Evolutionary conservation across 1,140 invertebrate genomes (phyloP).

Genomic region (Zaprionus lachaisei): DNA sequence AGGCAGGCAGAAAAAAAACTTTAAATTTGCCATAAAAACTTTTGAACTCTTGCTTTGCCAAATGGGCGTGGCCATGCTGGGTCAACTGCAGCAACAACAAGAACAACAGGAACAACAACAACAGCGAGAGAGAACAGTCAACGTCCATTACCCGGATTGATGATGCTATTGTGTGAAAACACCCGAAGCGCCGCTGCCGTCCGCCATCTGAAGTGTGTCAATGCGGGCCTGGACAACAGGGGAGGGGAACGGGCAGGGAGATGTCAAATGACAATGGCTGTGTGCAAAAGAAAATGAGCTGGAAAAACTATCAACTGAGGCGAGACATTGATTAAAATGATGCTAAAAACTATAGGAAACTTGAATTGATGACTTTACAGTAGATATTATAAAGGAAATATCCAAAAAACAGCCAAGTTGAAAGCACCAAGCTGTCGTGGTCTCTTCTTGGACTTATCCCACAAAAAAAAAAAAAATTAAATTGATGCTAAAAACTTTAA

Average conservation of each 20-base stretch:
- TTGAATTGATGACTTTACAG: background rate
- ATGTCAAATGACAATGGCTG: conserved; percentile 19
- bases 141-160: conserved; percentile 61
- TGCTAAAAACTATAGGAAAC: background rate
- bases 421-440: background rate
- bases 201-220: conserved; percentile 37
- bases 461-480: no score
- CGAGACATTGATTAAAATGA: conserved; percentile 15
- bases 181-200: conserved; percentile 1
- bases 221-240: conserved; percentile 2
- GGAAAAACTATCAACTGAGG: conserved; percentile 9
- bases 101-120: conserved; percentile 48
- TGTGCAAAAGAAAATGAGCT: conserved; percentile 10
- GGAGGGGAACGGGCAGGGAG: background rate
- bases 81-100: conserved; percentile 61
- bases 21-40: conserved; percentile 69
- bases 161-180: conserved; percentile 35
- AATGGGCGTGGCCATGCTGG: conserved; percentile 28
- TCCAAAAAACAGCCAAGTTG: background rate
- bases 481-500: background rate
- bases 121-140: conserved; percentile 28
- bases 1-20: conserved; percentile 39
- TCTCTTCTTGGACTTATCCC: no score
- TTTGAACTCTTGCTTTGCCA: conserved; percentile 40
- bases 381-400: background rate